Evolutionary conservation across 2,113 vertebrate genomes (phyloP).

Genomic region (Leucoraja erinaceus): DNA sequence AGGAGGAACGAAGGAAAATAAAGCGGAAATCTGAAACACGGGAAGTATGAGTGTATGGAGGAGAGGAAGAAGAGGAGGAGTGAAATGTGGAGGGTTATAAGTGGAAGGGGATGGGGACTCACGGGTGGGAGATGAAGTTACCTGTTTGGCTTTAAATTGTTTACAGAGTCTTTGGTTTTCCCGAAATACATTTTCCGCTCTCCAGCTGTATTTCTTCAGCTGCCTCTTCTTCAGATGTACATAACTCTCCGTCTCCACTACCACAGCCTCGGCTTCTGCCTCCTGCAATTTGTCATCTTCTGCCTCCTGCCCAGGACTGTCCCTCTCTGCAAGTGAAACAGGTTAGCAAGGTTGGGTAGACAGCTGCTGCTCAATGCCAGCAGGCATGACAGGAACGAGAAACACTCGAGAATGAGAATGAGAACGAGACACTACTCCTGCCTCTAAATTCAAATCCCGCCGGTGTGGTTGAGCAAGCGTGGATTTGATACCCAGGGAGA

Average conservation of each 20-base stretch:
- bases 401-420: background rate
- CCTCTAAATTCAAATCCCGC: background rate
- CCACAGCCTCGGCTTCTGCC: slow-evolving; percentile 53
- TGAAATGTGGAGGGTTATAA: too few species aligned
- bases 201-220: slow-evolving; percentile 61
- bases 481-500: background rate
- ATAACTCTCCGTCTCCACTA: slow-evolving; percentile 78
- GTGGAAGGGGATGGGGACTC: too few species aligned
- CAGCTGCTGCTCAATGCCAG: background rate
- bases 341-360: background rate
- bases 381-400: background rate
- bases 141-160: slow-evolving; percentile 74
- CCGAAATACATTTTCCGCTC: slow-evolving; percentile 57
- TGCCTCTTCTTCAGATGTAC: slow-evolving; percentile 78
- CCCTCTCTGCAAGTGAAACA: slow-evolving; percentile 43
- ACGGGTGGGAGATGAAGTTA: slow-evolving; percentile 45
- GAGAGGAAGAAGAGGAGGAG: too few species aligned
- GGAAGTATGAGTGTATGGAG: too few species aligned
- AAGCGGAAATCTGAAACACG: too few species aligned
- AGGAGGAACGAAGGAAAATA: too few species aligned
- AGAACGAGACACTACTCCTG: background rate
- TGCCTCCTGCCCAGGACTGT: slow-evolving; percentile 40
- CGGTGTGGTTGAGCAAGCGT: background rate
- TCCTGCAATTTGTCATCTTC: slow-evolving; percentile 53
- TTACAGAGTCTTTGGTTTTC: slow-evolving; percentile 78